Conservation (phyloP, 2,888 invertebrate genomes). For the Protophormia terraenovae region DNA sequence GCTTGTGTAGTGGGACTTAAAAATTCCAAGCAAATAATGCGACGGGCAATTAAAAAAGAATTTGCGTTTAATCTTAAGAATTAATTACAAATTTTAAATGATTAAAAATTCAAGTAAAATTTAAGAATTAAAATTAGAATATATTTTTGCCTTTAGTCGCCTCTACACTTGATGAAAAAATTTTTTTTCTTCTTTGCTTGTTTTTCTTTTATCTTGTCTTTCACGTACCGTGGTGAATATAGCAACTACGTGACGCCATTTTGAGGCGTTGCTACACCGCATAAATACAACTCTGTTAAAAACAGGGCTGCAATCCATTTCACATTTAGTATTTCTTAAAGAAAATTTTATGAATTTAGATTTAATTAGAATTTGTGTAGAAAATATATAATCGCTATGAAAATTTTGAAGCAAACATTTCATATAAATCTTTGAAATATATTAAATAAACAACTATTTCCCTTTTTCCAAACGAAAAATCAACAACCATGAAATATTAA, state of each 20-base stretch:
- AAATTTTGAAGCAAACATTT: no score
- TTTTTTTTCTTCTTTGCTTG: slow-evolving; percentile 73
- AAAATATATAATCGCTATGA: no score
- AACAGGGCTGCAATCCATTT: neutral
- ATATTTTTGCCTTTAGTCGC: slow-evolving; percentile 72
- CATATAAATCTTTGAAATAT: no score
- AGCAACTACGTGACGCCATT: slow-evolving; percentile 56
- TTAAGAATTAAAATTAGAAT: slow-evolving; percentile 70
- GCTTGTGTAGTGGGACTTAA: neutral
- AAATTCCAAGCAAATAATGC: slow-evolving; percentile 32
- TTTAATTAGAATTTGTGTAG: no score
- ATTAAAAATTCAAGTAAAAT: slow-evolving; percentile 54
- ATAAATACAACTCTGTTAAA: neutral
- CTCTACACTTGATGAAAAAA: slow-evolving; percentile 78
- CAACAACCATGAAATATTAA: no score
- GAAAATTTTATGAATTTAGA: no score
- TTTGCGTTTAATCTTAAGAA: slow-evolving; percentile 10
- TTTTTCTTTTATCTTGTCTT: slow-evolving; percentile 75
- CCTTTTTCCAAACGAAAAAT: no score
- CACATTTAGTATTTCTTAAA: neutral
- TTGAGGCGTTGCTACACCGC: slow-evolving; percentile 40
- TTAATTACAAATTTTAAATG: slow-evolving; percentile 44
- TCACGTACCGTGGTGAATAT: slow-evolving; percentile 68
- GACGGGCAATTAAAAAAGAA: slow-evolving; percentile 6
- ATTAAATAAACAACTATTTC: no score